Percentiles rank a stretch among this genome's conserved stretches.
Conservation (phyloP, 2,888 invertebrate genomes). For the Tetragnatha montana region DNA sequence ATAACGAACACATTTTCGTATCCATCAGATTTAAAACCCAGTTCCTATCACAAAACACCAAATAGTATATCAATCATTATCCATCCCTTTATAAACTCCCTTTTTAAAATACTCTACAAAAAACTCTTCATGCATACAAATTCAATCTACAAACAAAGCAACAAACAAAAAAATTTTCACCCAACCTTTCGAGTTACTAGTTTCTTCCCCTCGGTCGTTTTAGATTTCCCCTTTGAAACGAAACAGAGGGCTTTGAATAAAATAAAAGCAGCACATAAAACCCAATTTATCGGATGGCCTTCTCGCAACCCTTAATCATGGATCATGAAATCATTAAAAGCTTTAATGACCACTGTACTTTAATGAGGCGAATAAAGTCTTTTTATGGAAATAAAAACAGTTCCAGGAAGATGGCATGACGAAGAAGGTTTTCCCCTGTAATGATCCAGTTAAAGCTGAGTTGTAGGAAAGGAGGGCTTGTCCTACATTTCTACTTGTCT, state of each 20-base stretch:
- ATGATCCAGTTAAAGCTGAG: background rate
- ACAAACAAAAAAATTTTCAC: too few relatives aligned
- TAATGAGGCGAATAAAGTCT: slow-evolving; percentile 3
- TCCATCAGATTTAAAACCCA: too few relatives aligned
- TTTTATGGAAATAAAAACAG: slow-evolving; percentile 1
- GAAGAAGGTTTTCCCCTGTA: background rate
- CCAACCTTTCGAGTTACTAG: background rate
- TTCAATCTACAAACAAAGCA: too few relatives aligned
- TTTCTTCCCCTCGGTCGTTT: background rate
- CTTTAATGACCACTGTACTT: slow-evolving; percentile 16
- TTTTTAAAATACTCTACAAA: too few relatives aligned
- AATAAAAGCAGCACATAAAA: background rate
- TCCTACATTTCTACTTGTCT: background rate
- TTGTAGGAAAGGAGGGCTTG: background rate
- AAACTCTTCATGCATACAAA: too few relatives aligned
- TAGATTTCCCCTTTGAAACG: background rate
- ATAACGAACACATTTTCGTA: too few relatives aligned
- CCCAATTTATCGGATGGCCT: slow-evolving; percentile 15
- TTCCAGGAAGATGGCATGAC: background rate
- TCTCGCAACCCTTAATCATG: slow-evolving; percentile 22
- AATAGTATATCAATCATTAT: too few relatives aligned
- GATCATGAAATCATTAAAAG: slow-evolving; percentile 20
- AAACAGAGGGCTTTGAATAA: background rate
- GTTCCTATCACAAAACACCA: too few relatives aligned
- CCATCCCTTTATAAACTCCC: too few relatives aligned